Conservation (phyloP, 2,888 invertebrate species). For the Muscina levida region DNA sequence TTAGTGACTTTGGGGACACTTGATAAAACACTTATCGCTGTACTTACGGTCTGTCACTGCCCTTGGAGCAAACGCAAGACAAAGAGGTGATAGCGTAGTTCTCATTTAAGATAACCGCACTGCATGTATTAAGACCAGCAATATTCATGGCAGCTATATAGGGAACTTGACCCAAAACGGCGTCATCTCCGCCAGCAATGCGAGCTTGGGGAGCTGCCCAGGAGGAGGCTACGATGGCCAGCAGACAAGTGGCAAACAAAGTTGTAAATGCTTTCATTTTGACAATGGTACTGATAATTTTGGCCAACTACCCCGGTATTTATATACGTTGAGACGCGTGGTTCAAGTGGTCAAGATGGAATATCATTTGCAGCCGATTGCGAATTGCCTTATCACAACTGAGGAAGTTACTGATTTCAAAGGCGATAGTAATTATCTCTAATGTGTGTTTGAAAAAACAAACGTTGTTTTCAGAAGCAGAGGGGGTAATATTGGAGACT, state of each 20-base stretch:
- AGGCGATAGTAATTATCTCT: too few relatives aligned
- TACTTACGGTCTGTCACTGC: slow-evolving; percentile 72
- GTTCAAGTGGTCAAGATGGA: too few relatives aligned
- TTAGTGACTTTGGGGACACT: too few relatives aligned
- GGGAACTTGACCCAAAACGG: slow-evolving; percentile 75
- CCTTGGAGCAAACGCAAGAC: slow-evolving; percentile 74
- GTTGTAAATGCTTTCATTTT: slow-evolving; percentile 33
- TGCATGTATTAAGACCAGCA: slow-evolving; percentile 72
- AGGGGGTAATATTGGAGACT: too few relatives aligned
- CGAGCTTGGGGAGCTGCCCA: slow-evolving; percentile 67
- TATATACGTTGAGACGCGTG: slow-evolving; percentile 13
- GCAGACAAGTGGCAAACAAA: background rate
- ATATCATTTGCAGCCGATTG: too few relatives aligned
- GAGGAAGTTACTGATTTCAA: too few relatives aligned
- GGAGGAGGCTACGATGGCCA: slow-evolving; percentile 14
- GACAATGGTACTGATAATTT: slow-evolving; percentile 30
- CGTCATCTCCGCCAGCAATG: slow-evolving; percentile 77
- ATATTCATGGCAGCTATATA: slow-evolving; percentile 76
- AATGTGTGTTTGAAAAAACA: background rate
- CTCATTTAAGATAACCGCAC: slow-evolving; percentile 74
- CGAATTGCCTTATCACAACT: too few relatives aligned
- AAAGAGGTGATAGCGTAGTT: slow-evolving; percentile 76
- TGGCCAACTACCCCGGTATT: background rate
- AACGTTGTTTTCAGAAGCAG: too few relatives aligned
- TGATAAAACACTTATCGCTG: background rate